Evolutionary conservation across 2,113 vertebrate species (phyloP).

Genomic region (Anoplopoma fimbria): DNA sequence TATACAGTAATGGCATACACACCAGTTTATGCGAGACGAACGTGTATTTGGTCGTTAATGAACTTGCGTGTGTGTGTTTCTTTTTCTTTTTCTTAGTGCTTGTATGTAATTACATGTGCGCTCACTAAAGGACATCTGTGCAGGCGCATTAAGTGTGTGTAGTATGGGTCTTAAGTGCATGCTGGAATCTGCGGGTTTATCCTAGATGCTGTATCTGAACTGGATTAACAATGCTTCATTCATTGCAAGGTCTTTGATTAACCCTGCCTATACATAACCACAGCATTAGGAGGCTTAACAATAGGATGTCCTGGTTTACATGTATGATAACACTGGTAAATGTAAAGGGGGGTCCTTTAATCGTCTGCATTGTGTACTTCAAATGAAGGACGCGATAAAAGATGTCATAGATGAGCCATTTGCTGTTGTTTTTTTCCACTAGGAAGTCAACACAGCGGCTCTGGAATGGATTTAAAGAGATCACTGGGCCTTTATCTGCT

Average conservation of each 20-base stretch:
- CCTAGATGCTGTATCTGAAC: slow-evolving; percentile 67
- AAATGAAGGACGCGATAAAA: slow-evolving; percentile 21
- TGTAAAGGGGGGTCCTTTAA: neutral
- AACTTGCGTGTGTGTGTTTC: neutral
- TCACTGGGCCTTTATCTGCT: slow-evolving; percentile 66
- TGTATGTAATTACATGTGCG: neutral
- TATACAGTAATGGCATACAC: neutral
- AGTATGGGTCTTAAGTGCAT: slow-evolving; percentile 32
- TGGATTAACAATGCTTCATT: slow-evolving; percentile 72
- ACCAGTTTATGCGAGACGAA: neutral
- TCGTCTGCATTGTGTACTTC: slow-evolving; percentile 8
- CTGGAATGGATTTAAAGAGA: slow-evolving; percentile 64
- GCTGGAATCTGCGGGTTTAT: slow-evolving; percentile 62
- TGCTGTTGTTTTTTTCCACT: slow-evolving; percentile 8
- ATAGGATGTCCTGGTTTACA: neutral
- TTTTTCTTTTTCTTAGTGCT: neutral
- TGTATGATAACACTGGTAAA: neutral
- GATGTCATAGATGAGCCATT: slow-evolving; percentile 49
- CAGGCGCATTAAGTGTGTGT: slow-evolving; percentile 31
- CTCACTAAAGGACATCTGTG: slow-evolving; percentile 58
- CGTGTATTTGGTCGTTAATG: neutral
- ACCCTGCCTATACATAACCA: slow-evolving; percentile 46
- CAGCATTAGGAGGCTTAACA: slow-evolving; percentile 19
- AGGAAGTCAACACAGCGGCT: slow-evolving; percentile 23
- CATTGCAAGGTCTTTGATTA: slow-evolving; percentile 63